These are phyloP conservation scores for Cottus gobio DNA, from an alignment of 2,113 vertebrate genomes.

Conservation along the genomic window DNA sequence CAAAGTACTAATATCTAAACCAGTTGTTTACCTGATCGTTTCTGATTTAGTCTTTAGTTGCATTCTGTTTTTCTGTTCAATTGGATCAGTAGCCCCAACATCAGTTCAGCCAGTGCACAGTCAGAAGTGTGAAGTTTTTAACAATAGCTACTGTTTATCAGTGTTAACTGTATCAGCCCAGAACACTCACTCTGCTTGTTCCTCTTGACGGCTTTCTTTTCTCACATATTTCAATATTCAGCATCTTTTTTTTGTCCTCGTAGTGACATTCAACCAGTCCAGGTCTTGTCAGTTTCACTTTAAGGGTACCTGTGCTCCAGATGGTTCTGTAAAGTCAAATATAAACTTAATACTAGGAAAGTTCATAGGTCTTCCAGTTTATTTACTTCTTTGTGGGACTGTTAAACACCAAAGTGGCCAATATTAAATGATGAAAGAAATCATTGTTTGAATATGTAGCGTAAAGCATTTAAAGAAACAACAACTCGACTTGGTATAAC, in stretches of 20 bases:
- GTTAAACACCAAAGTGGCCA: constrained; percentile 12
- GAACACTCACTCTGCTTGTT: background rate
- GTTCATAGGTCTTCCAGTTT: constrained; percentile 42
- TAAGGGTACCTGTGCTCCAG: background rate
- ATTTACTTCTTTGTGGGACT: constrained; percentile 15
- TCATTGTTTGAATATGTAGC: background rate
- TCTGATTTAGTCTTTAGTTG: background rate
- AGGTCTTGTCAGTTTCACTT: constrained; percentile 14
- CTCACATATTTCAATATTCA: background rate
- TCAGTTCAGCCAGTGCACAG: constrained; percentile 38
- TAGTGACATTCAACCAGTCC: constrained; percentile 19
- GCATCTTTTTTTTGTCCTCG: background rate
- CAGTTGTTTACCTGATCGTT: background rate
- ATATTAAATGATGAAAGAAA: constrained; percentile 14
- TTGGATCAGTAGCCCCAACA: background rate
- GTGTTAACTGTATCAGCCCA: constrained; percentile 12
- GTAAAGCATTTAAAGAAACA: constrained; percentile 12
- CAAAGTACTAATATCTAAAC: constrained; percentile 26
- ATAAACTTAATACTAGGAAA: constrained; percentile 5
- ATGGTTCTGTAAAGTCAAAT: background rate
- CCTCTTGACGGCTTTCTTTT: background rate
- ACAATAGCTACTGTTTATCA: constrained; percentile 12
- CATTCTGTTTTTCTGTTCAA: background rate
- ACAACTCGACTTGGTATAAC: background rate
- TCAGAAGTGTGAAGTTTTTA: constrained; percentile 1